phyloP scores from a whole-genome alignment of 2,113 vertebrate species.

The Tringa solitaria region DNA sequence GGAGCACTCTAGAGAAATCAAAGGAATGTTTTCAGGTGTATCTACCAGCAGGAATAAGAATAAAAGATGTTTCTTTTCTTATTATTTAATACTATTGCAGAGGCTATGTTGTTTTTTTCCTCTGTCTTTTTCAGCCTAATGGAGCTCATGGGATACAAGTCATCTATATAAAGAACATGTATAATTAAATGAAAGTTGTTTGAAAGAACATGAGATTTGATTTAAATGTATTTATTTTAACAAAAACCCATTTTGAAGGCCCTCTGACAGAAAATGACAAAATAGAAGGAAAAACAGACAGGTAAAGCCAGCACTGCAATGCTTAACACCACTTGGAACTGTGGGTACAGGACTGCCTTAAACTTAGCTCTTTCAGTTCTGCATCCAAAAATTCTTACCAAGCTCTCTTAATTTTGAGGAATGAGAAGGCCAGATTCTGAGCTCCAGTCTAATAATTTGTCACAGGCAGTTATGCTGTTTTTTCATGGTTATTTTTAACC shows the following conservation, averaged over 20 bases:
- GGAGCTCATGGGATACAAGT: fast-evolving
- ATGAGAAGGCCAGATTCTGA: not conserved
- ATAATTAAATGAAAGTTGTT: not conserved
- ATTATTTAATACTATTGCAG: not conserved
- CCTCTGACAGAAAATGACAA: not conserved
- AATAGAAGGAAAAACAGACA: not conserved
- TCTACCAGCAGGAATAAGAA: not conserved
- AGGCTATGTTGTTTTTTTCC: fast-evolving
- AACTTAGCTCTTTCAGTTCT: not conserved
- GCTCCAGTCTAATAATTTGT: not conserved
- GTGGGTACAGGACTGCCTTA: not conserved
- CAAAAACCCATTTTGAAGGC: not conserved
- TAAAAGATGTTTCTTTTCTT: not conserved
- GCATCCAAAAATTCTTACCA: not conserved
- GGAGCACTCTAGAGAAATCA: not conserved
- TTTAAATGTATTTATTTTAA: not conserved
- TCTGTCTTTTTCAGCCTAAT: not conserved
- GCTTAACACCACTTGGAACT: not conserved
- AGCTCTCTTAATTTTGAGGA: not conserved
- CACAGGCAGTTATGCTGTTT: not conserved
- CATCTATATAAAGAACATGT: not conserved
- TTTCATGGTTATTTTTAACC: not conserved
- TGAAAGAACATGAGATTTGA: not conserved
- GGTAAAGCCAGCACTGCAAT: not conserved
- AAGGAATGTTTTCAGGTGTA: not conserved